Evolutionary conservation across 2,113 vertebrate species (phyloP).

Genomic region (Riparia riparia): DNA sequence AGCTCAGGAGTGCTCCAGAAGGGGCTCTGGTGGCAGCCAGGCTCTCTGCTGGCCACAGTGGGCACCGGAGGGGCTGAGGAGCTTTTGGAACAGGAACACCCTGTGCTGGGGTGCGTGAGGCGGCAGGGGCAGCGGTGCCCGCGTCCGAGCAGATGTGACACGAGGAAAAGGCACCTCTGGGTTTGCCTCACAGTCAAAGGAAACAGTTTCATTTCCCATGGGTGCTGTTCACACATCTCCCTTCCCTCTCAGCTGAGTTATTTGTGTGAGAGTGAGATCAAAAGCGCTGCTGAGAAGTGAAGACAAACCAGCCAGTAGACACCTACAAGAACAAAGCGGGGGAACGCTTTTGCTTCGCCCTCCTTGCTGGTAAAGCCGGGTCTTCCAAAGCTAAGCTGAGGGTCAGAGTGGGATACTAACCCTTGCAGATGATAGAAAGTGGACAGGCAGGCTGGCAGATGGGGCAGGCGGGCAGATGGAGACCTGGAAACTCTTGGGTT

Average conservation of each 20-base stretch:
- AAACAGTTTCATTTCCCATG: rapidly evolving
- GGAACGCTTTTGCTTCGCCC: background rate
- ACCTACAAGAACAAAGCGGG: rapidly evolving
- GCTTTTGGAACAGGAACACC: background rate
- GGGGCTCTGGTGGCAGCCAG: background rate
- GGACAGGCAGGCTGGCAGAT: background rate
- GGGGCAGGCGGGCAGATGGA: background rate
- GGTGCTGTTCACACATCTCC: background rate
- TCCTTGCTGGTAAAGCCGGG: background rate
- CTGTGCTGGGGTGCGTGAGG: background rate
- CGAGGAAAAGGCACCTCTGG: background rate
- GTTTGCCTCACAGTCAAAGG: background rate
- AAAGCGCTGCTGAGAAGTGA: background rate
- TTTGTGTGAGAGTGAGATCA: background rate
- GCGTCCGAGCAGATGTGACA: rapidly evolving
- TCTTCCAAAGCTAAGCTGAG: background rate
- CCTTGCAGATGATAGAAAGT: background rate
- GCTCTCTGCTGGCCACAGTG: rapidly evolving
- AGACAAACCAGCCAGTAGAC: rapidly evolving
- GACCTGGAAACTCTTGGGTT: background rate
- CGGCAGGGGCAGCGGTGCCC: background rate
- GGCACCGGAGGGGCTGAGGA: background rate
- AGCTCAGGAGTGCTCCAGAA: background rate
- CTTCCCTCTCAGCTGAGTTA: background rate
- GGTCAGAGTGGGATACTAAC: background rate